These are phyloP conservation scores for Caenorhabditis macrosperma DNA, from an alignment of 2,888 invertebrate species.

Conservation along the genomic window DNA sequence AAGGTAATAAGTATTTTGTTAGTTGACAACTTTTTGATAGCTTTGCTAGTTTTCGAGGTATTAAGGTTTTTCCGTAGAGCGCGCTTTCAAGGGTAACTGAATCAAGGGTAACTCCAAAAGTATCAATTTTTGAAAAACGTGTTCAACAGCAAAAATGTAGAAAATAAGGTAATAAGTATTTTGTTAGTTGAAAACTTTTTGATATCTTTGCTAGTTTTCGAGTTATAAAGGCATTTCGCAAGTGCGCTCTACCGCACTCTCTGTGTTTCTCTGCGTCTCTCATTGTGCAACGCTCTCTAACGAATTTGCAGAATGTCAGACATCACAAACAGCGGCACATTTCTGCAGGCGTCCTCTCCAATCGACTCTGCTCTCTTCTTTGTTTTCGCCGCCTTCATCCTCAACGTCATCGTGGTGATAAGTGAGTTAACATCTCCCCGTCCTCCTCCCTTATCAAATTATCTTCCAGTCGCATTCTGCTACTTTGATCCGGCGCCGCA, in stretches of 20 bases:
- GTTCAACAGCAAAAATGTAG: no score
- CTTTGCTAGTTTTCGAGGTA: background rate
- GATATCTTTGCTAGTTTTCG: no score
- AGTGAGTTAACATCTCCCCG: slow-evolving; percentile 44
- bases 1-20: no score
- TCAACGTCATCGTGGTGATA: slow-evolving; percentile 71
- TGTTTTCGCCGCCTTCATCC: slow-evolving; percentile 70
- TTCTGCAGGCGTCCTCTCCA: slow-evolving; percentile 67
- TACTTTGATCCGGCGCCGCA: slow-evolving; percentile 72
- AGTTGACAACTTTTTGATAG: background rate
- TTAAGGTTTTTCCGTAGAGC: no score
- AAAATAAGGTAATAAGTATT: no score
- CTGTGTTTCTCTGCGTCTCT: no score
- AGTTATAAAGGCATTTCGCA: no score
- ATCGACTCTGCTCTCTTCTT: slow-evolving; percentile 71
- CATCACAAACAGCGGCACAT: slow-evolving; percentile 53
- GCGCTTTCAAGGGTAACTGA: no score
- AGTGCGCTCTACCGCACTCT: no score
- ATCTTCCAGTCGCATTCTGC: slow-evolving; percentile 69
- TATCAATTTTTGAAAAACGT: no score
- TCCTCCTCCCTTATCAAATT: background rate
- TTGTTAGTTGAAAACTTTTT: no score
- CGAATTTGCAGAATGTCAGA: slow-evolving; percentile 40
- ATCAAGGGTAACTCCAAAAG: no score
- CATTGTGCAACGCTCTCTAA: slow-evolving; percentile 2